Conservation (phyloP, 2,888 invertebrate genomes). For the Phlogophora meticulosa region DNA sequence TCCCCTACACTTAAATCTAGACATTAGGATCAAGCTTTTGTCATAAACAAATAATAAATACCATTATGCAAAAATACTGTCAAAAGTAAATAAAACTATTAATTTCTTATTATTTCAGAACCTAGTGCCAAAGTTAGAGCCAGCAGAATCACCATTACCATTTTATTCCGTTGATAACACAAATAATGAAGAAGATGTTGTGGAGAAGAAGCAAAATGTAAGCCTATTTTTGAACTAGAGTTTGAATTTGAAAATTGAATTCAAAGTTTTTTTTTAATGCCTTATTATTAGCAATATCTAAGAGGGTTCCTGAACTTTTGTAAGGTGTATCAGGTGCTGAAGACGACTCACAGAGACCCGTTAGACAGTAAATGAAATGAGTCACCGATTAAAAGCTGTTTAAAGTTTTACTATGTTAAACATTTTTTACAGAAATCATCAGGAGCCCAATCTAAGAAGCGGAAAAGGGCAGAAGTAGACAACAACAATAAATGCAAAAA, state of each 20-base stretch:
- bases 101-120: conserved; percentile 74
- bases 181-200: conserved; percentile 81
- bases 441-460: conserved; percentile 79
- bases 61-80: neutral
- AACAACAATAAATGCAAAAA: conserved; percentile 82
- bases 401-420: no score
- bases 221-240: conserved; percentile 31
- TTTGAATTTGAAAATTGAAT: no score
- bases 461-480: conserved; percentile 84
- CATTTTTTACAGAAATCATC: conserved; percentile 77
- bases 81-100: neutral
- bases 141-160: conserved; percentile 83
- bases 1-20: no score
- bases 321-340: no score
- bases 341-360: no score
- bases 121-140: conserved; percentile 85
- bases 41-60: no score
- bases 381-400: no score
- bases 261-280: no score
- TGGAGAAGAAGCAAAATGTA: conserved; percentile 70
- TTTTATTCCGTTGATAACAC: conserved; percentile 87
- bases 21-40: no score
- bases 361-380: no score
- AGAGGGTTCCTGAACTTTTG: no score
- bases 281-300: no score